Evolutionary conservation across 1,140 invertebrate genomes (phyloP), one percentile per base, ranked within the genome.

Genomic region (Drosophila nannoptera): DNA sequence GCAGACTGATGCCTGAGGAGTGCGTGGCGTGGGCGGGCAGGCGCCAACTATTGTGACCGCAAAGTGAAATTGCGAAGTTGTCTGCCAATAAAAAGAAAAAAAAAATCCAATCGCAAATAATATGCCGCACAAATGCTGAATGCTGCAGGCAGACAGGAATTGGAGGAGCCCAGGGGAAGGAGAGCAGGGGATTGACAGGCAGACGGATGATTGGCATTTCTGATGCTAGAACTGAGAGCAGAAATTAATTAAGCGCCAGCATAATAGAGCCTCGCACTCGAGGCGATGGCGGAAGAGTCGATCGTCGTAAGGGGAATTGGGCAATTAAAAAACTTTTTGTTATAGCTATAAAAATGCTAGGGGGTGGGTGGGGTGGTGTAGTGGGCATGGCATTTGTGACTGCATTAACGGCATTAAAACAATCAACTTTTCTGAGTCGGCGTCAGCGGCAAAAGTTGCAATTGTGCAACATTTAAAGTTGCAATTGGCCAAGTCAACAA

Each of bases 171-270:
- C n/a, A n/a, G n/a, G 35, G 35, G 36, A 7, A 64, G 59, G 42
- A 14, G 38, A 11, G 29, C 8, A 49, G 4, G 16, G 36, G 8
- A 29, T 35, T 29, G 9, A n/a, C 29, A 8, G 36, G 2, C 32
- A 43, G 60, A 77, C 49, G 76, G 55, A 77, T 22, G 22, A 22
- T 74, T 62, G 78, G 66, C 73, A 82, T 82, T 81, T 82, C 70
- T 70, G 77, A 67, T 54, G 68, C 74, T 81, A 74, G 70, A 63
- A 58, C 53, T 58, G 61, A 55, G 36, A 58, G 69, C 78, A 69
- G 60, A 82, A 82, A 82, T 82, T 82, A 82, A 82, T 82, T 82
- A 82, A 82, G 70, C 70, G 60, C 66, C 65, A 46, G 48, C 66
- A 35, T 45, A 64, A 64, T 64, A 40, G 42, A 63, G 22, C 12